Conservation (phyloP, 1,140 invertebrate genomes). For the Chironomus striatipennis region DNA sequence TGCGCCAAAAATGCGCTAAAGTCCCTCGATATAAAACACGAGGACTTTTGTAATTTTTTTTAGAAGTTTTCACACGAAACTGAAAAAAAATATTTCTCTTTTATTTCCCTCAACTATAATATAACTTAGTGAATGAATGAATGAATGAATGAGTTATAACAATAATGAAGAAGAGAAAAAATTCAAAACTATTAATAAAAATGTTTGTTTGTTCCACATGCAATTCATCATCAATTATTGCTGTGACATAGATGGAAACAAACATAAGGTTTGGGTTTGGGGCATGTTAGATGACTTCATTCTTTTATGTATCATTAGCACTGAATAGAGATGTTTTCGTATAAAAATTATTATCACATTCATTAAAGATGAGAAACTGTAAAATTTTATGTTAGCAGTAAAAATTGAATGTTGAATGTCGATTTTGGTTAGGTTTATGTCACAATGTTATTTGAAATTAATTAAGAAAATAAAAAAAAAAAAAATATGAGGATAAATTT, state of each 20-base stretch:
- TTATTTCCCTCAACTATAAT: not conserved
- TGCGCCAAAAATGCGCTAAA: no score
- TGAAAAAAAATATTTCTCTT: not conserved
- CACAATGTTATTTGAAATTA: no score
- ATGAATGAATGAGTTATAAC: conserved; percentile 6
- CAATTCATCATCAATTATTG: conserved; percentile 22
- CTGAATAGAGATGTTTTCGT: not conserved
- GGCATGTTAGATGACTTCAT: not conserved
- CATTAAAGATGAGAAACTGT: no score
- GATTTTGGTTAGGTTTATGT: no score
- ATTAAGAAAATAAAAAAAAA: no score
- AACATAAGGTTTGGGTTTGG: not conserved
- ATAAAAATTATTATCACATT: not conserved
- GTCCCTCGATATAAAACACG: no score
- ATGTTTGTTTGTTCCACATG: conserved; percentile 20
- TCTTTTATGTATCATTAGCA: not conserved
- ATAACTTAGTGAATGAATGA: no score
- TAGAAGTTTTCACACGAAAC: conserved; percentile 12
- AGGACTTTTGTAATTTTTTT: no score
- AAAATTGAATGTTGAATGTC: no score
- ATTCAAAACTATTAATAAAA: conserved; percentile 3
- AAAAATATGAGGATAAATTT: no score
- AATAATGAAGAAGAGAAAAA: no score
- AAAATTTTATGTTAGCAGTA: no score
- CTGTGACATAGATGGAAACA: conserved; percentile 7